Conservation (phyloP, 2,113 vertebrate genomes). For the Cyanoramphus novaezelandiae region DNA sequence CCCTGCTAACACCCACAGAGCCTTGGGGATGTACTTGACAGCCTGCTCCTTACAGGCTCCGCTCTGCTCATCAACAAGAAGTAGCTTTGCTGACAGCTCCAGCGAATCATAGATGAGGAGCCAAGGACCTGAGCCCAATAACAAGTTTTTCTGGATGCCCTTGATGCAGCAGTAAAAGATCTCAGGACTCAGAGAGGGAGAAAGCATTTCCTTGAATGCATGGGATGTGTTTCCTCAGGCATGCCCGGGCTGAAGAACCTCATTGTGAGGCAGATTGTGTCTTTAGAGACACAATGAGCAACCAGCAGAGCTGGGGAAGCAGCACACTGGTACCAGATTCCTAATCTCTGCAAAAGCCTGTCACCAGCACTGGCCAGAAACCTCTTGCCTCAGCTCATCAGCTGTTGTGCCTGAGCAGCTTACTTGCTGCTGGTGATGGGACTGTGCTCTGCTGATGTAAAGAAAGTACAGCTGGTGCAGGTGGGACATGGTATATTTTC, state of each 20-base stretch:
- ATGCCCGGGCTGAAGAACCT: neutral
- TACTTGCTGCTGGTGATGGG: neutral
- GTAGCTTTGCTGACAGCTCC: neutral
- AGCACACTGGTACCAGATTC: neutral
- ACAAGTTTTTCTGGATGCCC: neutral
- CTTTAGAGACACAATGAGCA: neutral
- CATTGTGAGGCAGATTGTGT: accelerated
- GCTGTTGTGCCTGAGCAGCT: neutral
- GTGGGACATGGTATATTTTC: neutral
- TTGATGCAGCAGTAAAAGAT: neutral
- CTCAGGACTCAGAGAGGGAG: neutral
- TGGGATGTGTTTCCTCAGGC: neutral
- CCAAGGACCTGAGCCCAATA: accelerated
- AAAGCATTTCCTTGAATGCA: neutral
- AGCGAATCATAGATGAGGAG: neutral
- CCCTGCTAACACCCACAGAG: too few relatives aligned
- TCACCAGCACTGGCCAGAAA: neutral
- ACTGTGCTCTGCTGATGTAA: neutral
- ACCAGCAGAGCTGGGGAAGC: neutral
- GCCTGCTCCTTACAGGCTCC: neutral
- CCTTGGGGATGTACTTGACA: neutral
- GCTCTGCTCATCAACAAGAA: accelerated
- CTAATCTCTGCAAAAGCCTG: neutral
- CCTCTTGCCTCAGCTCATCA: neutral
- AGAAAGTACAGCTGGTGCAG: neutral